A percentile compares a stretch with the other conserved stretches of the same genome.
phyloP scores from a whole-genome alignment of 2,888 invertebrate species.

The Acleris laterana region DNA sequence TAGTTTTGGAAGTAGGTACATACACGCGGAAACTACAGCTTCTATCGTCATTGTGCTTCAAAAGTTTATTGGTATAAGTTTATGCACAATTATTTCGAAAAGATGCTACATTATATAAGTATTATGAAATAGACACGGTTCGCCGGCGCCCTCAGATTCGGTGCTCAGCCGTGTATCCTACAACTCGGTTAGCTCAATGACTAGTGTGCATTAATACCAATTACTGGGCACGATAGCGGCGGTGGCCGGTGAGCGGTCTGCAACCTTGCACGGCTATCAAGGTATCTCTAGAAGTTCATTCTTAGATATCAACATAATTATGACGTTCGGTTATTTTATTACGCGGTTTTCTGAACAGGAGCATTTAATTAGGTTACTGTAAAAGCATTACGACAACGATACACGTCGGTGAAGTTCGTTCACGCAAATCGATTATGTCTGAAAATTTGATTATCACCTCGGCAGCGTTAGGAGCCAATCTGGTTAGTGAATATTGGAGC shows the following conservation, averaged over 20 bases:
- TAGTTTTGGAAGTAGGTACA: not conserved
- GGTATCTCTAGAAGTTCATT: constrained; percentile 49
- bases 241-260: constrained; percentile 42
- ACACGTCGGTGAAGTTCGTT: constrained; percentile 10
- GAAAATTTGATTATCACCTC: constrained; percentile 21
- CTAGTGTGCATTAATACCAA: constrained; percentile 55
- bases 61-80: not conserved
- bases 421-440: constrained; percentile 13
- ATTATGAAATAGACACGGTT: constrained; percentile 48
- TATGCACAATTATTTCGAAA: not conserved
- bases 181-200: constrained; percentile 58
- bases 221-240: constrained; percentile 42
- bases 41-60: not conserved
- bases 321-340: constrained; percentile 14
- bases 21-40: not conserved
- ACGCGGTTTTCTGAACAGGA: constrained; percentile 1
- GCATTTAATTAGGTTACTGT: constrained; percentile 16
- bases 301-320: constrained; percentile 29
- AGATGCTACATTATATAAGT: constrained; percentile 23
- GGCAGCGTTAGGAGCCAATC: constrained; percentile 3
- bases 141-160: constrained; percentile 56
- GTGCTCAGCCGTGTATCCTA: constrained; percentile 68
- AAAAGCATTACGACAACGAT: constrained; percentile 8
- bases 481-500: constrained; percentile 12
- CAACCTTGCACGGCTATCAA: constrained; percentile 66